Evolutionary conservation across 2,113 vertebrate species (phyloP), one percentile per base, ranked within the genome.

Genomic region (Passerina amoena): DNA sequence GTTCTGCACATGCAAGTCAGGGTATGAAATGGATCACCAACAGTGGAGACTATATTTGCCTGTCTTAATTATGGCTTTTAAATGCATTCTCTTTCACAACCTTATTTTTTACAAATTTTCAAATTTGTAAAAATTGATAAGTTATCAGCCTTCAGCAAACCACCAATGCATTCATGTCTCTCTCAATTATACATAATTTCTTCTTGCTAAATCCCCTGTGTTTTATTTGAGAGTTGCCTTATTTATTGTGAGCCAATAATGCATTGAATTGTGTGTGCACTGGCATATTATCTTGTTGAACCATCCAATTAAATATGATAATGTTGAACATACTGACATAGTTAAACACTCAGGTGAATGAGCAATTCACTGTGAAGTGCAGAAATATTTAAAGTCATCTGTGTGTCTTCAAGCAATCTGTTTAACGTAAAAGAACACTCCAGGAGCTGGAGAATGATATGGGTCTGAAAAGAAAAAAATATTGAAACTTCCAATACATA

Each of bases 271-370:
- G 90, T 97, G 92, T 98, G 92, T 96, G 95, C 97, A 89, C 89
- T 97, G 88, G 95, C 96, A 95, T 96, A 98, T 98, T 98, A 98
- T 98, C 97, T 97, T 97, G 97, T 98, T 98, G 97, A 98, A 98
- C 98, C 97, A 97, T 98, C 97, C 97, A 98, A 98, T 98, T 98
- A 98, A 98, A 98, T 97, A 98, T 98, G 97, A 97, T 98, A 98
- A 98, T 98, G 96, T 97, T 97, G 96, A 98, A 94, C 96, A 96
- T 88, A 97, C n/a, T 97, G 97, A 97, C 95, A 98, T 89, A 97
- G 97, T 97, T 98, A 98, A 98, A 98, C 96, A 98, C 97, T 98
- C 97, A 98, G 98, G 98, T 98, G 97, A 98, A 98, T 95, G 97
- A 98, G 98, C 97, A 98, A 98, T 98, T 98, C 97, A 98, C 97